Evolutionary conservation across 2,888 invertebrate genomes (phyloP), one percentile per base, ranked within the genome.

Genomic region (Hypselothyrea guttata): DNA sequence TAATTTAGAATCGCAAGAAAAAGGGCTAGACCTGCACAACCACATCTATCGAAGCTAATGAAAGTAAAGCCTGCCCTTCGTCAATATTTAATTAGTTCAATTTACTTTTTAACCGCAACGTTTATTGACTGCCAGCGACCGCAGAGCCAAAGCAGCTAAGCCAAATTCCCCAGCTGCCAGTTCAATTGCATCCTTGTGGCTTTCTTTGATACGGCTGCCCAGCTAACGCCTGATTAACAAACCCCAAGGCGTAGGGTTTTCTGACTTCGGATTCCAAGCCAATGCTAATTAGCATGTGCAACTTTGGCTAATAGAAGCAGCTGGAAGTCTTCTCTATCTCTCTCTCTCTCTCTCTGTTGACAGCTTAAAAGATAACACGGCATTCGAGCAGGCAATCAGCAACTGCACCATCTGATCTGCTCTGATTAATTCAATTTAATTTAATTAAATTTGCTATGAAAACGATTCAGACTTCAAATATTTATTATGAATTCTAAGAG

Each of bases 1-100:
- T 55, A 33, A 57, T 56, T 49, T 49, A 41, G 37, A n/a, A 41
- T 16, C 44, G 9, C 13, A 7, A 12, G 13, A 56, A 41, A 18
- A 47, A 42, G 47, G 48, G 42, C 48, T 52, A 35, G 42, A 44
- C 27, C 31, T 30, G 12, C 12, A 22, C 41, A 38, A 47, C 44
- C 51, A 47, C 49, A 41, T 55, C 33, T 38, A 54, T 58, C 37
- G 7, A 12, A 40, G 59, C 72, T 71, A 75, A 82, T 75, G 57
- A 78, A 78, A 55, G 83, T 53, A 57, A 63, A 71, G 22, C 22
- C 15, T 16, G 18, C 44, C 59, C 45, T 55, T 75, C 68, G 76
- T 83, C 60, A 78, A 78, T 78, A 85, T 85, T 85, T 79, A 75
- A 78, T 78, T 83, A 79, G 84, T 59, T 75, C 58, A 75, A 75